These are phyloP conservation scores for Escarpia spicata DNA, from an alignment of 2,888 invertebrate species.

Conservation along the genomic window DNA sequence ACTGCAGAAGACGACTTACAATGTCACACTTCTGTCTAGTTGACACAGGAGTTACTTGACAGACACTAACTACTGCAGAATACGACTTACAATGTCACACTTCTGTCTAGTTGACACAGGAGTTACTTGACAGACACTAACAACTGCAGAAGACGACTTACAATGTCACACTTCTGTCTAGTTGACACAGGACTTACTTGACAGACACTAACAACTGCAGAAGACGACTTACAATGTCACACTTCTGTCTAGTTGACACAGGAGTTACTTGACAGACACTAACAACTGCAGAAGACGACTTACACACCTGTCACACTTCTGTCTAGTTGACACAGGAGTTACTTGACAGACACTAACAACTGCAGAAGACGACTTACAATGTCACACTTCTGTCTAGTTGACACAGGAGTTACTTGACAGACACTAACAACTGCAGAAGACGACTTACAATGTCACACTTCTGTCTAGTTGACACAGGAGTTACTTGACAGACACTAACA, in stretches of 20 bases:
- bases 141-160: no score
- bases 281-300: conserved; percentile 79
- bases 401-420: conserved; percentile 33
- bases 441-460: neutral
- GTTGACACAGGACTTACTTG: conserved; percentile 26
- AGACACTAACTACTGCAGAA: conserved; percentile 21
- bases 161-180: no score
- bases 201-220: neutral
- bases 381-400: neutral
- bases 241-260: conserved; percentile 85
- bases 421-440: no score
- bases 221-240: no score
- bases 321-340: neutral
- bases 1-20: conserved; percentile 72
- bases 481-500: conserved; percentile 65
- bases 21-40: conserved; percentile 93
- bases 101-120: no score
- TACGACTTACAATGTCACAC: no score
- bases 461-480: no score
- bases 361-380: no score
- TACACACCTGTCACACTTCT: conserved; percentile 76
- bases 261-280: conserved; percentile 67
- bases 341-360: no score
- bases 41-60: no score
- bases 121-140: no score